Percentiles rank a stretch among this genome's conserved stretches.
These are phyloP conservation scores for Indicator indicator DNA, from an alignment of 2,113 vertebrate species.

Conservation along the genomic window DNA sequence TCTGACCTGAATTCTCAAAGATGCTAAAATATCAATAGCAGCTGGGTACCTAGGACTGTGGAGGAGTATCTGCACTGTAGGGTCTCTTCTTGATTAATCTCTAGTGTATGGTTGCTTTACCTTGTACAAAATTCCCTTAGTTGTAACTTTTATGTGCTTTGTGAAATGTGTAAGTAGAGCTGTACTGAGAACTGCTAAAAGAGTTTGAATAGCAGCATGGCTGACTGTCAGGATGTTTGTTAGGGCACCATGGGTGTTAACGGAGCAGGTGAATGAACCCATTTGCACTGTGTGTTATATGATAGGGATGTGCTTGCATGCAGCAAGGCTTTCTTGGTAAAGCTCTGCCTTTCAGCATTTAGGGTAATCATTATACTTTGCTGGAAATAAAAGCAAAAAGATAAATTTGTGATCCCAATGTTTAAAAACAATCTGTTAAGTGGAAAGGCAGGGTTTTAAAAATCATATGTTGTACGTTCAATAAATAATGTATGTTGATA, in stretches of 20 bases:
- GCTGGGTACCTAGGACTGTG: background rate
- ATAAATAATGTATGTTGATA: background rate
- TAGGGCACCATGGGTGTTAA: background rate
- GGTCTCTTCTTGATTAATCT: background rate
- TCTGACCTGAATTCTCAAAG: background rate
- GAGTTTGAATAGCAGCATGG: background rate
- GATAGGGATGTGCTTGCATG: background rate
- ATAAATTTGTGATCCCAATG: background rate
- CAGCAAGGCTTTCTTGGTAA: background rate
- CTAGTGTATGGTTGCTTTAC: background rate
- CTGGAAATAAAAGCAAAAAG: background rate
- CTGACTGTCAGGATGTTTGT: background rate
- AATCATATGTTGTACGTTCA: background rate
- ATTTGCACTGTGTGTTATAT: background rate
- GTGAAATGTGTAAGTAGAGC: background rate
- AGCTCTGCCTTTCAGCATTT: background rate
- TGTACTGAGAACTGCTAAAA: background rate
- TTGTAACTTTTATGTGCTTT: background rate
- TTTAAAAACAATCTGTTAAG: background rate
- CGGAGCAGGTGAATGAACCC: background rate
- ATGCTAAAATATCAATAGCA: background rate
- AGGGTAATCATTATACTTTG: background rate
- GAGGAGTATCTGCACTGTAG: background rate
- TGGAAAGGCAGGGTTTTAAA: background rate
- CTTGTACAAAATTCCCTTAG: background rate